These are phyloP conservation scores for Vulpes vulpes DNA, from an alignment of 2,113 vertebrate genomes.

Conservation along the genomic window DNA sequence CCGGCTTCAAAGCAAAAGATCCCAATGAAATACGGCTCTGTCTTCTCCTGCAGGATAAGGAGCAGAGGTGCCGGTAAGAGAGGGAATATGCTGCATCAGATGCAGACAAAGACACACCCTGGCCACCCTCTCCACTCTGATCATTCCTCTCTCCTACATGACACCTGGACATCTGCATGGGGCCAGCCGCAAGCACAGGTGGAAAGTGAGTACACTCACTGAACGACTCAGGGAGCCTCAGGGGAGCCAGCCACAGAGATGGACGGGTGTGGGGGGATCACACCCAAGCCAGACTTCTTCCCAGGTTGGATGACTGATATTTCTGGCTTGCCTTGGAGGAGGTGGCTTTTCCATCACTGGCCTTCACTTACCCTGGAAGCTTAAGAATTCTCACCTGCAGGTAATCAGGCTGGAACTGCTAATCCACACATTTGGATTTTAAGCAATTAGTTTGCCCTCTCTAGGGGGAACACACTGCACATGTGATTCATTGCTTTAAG, in stretches of 20 bases:
- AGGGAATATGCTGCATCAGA: not conserved
- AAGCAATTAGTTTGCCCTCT: conserved; percentile 2
- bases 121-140: not conserved
- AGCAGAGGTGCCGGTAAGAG: conserved; percentile 56
- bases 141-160: not conserved
- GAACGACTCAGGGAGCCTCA: not conserved
- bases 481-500: not conserved
- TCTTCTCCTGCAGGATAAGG: conserved; percentile 93
- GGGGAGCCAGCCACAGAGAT: not conserved
- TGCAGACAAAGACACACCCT: not conserved
- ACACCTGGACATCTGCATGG: not conserved
- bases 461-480: not conserved
- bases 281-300: not conserved
- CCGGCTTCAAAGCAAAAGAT: conserved; percentile 99
- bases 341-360: not conserved
- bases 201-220: not conserved
- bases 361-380: not conserved
- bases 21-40: conserved; percentile 98
- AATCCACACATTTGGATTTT: not conserved
- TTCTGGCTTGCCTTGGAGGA: not conserved
- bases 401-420: not conserved
- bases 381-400: not conserved
- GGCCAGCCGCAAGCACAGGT: fast-evolving
- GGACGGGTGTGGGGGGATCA: not conserved
- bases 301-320: no score